These are phyloP conservation scores for Zoanthus gigantus DNA, from an alignment of 92 coral and sea anemone species.

Conservation along the genomic window DNA sequence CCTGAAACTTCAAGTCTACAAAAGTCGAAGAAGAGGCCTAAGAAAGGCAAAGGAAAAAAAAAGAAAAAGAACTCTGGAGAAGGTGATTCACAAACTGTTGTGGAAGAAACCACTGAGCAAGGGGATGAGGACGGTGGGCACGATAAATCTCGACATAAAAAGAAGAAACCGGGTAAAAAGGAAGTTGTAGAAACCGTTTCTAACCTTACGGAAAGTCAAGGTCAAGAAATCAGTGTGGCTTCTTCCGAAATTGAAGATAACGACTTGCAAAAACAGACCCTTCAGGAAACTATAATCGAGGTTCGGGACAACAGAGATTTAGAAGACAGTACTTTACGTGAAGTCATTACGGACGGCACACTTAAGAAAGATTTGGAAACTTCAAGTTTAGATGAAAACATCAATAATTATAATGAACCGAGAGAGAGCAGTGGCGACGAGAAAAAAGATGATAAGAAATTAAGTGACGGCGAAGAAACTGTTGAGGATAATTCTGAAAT, in stretches of 20 bases:
- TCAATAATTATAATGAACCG: neutral
- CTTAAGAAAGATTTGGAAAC: slow-evolving; percentile 12
- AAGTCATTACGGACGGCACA: neutral
- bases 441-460: slow-evolving; percentile 35
- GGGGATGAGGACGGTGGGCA: neutral
- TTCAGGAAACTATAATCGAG: slow-evolving; percentile 19
- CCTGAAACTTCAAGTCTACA: neutral
- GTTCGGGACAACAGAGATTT: slow-evolving; percentile 16
- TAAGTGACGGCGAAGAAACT: slow-evolving; percentile 24
- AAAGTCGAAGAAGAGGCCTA: slow-evolving; percentile 7
- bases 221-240: neutral
- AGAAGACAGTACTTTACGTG: neutral
- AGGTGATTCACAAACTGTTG: neutral
- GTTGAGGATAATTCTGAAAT: neutral
- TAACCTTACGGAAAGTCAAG: neutral
- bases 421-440: slow-evolving; percentile 29
- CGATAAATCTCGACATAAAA: slow-evolving; percentile 29
- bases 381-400: slow-evolving; percentile 2
- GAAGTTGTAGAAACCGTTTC: neutral
- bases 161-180: slow-evolving; percentile 10
- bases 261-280: neutral
- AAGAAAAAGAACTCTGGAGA: neutral
- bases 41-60: slow-evolving; percentile 10
- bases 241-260: slow-evolving; percentile 16
- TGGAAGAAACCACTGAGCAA: neutral